Conservation (phyloP, 2,113 vertebrate species). For the Elanus axillaris region DNA sequence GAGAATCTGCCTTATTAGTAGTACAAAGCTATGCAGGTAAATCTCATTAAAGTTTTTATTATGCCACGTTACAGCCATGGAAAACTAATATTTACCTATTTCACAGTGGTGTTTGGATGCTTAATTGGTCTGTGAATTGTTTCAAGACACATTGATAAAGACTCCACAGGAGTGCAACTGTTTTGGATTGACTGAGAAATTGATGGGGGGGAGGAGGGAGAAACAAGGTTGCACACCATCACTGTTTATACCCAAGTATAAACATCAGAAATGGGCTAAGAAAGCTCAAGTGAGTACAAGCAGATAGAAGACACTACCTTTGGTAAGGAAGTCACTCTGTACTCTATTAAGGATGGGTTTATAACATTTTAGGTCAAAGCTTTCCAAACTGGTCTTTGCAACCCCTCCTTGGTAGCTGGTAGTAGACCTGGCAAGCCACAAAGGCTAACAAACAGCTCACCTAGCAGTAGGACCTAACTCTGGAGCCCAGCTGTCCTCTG, state of each 20-base stretch:
- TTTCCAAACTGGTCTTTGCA: not conserved
- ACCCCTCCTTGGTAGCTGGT: not conserved
- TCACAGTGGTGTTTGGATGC: not conserved
- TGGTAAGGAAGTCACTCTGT: not conserved
- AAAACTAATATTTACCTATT: not conserved
- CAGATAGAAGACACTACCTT: not conserved
- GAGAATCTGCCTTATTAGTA: not conserved
- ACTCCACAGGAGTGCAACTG: not conserved
- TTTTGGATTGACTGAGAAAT: not conserved
- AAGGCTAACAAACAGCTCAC: too few relatives aligned
- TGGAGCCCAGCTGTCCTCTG: not conserved
- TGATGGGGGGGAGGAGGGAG: not conserved
- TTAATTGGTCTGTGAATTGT: not conserved
- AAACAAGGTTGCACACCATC: fast-evolving
- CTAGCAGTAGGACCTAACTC: too few relatives aligned
- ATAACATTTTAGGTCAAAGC: not conserved
- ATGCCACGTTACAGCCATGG: not conserved
- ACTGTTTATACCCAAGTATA: not conserved
- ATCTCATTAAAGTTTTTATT: not conserved
- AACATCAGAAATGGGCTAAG: not conserved
- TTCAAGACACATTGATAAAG: not conserved
- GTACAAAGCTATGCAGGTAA: not conserved
- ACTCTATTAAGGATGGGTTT: not conserved
- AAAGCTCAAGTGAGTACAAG: not conserved
- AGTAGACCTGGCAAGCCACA: not conserved